Conservation (phyloP, 2,113 vertebrate species). For the Pedetes capensis region DNA sequence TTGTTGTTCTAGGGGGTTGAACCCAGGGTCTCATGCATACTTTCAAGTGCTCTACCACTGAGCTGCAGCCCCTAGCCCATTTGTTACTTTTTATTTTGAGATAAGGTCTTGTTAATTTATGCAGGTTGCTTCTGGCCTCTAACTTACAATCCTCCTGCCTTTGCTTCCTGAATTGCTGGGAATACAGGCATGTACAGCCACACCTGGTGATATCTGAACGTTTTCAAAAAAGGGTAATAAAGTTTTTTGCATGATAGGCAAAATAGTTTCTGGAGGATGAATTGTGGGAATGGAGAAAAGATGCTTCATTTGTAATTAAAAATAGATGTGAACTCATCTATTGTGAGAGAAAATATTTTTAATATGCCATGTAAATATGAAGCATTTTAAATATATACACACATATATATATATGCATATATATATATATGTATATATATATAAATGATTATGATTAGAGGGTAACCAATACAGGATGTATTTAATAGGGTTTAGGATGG, state of each 20-base stretch:
- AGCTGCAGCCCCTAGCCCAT: no score
- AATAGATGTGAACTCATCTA: conserved; percentile 67
- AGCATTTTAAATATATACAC: conserved; percentile 3
- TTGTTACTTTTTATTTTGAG: no score
- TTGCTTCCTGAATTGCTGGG: no score
- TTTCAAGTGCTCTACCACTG: no score
- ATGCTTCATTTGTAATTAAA: conserved; percentile 11
- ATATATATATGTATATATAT: conserved; percentile 44
- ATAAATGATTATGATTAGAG: conserved; percentile 69
- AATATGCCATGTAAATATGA: conserved; percentile 71
- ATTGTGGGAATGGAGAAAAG: conserved; percentile 65
- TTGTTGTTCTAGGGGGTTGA: no score
- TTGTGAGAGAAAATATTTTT: conserved; percentile 66
- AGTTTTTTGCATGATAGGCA: conserved; percentile 62
- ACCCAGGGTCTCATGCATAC: no score
- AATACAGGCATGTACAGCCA: no score
- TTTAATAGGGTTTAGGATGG: conserved; percentile 79
- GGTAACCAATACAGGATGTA: conserved; percentile 70
- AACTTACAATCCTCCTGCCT: no score
- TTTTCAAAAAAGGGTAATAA: conserved; percentile 29
- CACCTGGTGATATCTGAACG: no score
- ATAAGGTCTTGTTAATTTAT: no score
- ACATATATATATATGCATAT: conserved; percentile 20
- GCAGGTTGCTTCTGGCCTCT: no score
- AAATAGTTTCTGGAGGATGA: conserved; percentile 57